Base-by-base conservation (phyloP, 2,888 invertebrate species). In the Heliconius sara region DNA sequence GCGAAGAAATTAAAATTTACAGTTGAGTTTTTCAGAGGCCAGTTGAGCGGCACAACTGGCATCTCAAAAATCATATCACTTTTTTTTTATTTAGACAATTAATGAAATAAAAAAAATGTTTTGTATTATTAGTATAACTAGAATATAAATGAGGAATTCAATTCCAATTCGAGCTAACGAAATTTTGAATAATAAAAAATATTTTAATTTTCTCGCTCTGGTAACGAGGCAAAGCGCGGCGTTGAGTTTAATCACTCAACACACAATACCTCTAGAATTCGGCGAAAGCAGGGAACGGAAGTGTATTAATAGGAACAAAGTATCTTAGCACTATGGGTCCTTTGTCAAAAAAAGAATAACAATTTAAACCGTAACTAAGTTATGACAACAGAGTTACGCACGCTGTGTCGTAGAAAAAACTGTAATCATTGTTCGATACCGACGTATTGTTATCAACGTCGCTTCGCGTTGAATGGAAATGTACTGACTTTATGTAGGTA, bases 351-450 rank as follows among this genome's bases (percentile, higher is more conserved):
- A 47, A 71, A 16, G 27, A 71, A 47, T 47, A 71, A 22, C 47
- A 71, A 71, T 16, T 52, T 12, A 1, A 73, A 34, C 34, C 57
- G n/a, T 19, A 39, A 73, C 30, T 57, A 60, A 73, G 9, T 73
- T 16, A 34, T 73, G 73, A 73, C 60, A 25, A 60, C 34, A 25
- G 57, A 60, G 30, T 60, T 60, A 25, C 73, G 73, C 34, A 73
- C 72, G 52, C 60, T 19, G 16, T 70, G 70, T 6, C 43, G 43
- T 70, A 70, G n/a, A 34, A 72, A 73, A 39, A 72, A 73, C n/a
- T 34, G n/a, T 60, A n/a, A 73, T 57, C 22, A 60, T 73, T 60
- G 73, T 73, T 19, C 30, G 60, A 60, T 60, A 60, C 30, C 73
- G 34, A 25, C 73, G 34, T 60, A 60, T 60, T 60, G 30, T 57